Conservation (phyloP, 2,888 invertebrate species). For the Hecatera dysodea region DNA sequence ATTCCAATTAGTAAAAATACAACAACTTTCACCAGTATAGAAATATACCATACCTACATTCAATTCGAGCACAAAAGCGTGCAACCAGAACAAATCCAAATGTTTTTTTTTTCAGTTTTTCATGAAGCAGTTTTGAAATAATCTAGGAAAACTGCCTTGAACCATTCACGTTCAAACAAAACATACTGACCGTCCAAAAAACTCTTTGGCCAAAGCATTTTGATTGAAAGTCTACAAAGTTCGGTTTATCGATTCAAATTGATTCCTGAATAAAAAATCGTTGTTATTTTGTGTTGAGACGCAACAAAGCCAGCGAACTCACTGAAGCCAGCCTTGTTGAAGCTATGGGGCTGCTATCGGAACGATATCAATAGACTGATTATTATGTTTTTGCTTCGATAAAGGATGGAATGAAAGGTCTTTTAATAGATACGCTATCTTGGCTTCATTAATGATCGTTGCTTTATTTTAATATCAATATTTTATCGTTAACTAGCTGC, state of each 20-base stretch:
- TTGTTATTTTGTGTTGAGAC: constrained; percentile 44
- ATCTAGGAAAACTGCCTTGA: constrained; percentile 33
- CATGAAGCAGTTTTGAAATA: constrained; percentile 29
- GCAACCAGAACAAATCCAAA: not conserved
- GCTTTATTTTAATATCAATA: not conserved
- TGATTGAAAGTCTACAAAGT: constrained; percentile 62
- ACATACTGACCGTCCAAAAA: constrained; percentile 36
- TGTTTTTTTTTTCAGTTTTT: constrained; percentile 37
- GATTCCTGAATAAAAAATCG: constrained; percentile 51
- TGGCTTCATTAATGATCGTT: not conserved
- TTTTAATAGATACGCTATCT: not conserved
- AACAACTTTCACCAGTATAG: not conserved
- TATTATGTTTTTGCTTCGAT: constrained; percentile 22
- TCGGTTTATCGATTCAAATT: constrained; percentile 51
- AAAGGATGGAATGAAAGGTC: not conserved
- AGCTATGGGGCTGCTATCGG: constrained; percentile 26
- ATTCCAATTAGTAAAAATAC: not conserved
- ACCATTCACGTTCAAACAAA: constrained; percentile 26
- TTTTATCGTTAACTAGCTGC: not conserved
- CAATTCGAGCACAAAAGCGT: not conserved
- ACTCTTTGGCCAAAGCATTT: constrained; percentile 42
- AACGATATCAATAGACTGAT: constrained; percentile 24
- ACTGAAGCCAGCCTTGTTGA: constrained; percentile 11
- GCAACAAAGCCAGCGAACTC: constrained; percentile 39
- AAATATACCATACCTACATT: constrained; percentile 12